Conservation (phyloP, 2,888 invertebrate species). For the Zygothrica quintamaculata region DNA sequence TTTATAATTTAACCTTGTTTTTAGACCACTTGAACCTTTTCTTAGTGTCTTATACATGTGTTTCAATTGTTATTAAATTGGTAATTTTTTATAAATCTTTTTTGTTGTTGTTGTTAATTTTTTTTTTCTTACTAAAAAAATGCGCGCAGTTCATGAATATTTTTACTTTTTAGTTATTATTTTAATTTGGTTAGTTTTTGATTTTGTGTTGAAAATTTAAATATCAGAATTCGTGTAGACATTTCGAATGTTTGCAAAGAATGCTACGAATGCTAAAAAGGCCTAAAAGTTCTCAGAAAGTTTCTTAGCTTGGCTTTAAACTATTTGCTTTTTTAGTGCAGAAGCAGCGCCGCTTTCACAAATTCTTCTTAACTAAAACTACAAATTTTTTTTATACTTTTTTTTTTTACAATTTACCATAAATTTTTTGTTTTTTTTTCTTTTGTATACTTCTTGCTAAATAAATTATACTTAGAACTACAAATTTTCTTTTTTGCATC, state of each 20-base stretch:
- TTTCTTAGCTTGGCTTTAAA: slow-evolving; percentile 64
- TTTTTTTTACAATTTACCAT: slow-evolving; percentile 1
- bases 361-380: slow-evolving; percentile 47
- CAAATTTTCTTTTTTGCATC: slow-evolving; percentile 27
- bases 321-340: slow-evolving; percentile 62
- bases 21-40: too few species aligned
- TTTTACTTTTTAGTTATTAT: slow-evolving; percentile 8
- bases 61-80: slow-evolving; percentile 27
- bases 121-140: slow-evolving; percentile 53
- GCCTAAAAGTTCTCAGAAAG: slow-evolving; percentile 29
- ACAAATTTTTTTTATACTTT: slow-evolving; percentile 14
- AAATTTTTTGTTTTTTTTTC: slow-evolving; percentile 41
- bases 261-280: slow-evolving; percentile 52
- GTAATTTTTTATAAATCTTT: slow-evolving; percentile 33
- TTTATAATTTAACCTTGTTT: slow-evolving; percentile 9
- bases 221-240: slow-evolving; percentile 62
- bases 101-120: slow-evolving; percentile 24
- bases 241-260: slow-evolving; percentile 71
- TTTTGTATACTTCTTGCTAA: slow-evolving; percentile 40
- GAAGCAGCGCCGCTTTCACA: slow-evolving; percentile 58
- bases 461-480: slow-evolving; percentile 21
- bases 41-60: slow-evolving; percentile 28
- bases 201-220: slow-evolving; percentile 19
- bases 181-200: not conserved
- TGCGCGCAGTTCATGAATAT: slow-evolving; percentile 44